These are phyloP conservation scores for Lydus trimaculatus DNA, from an alignment of 2,888 invertebrate genomes.

Conservation along the genomic window DNA sequence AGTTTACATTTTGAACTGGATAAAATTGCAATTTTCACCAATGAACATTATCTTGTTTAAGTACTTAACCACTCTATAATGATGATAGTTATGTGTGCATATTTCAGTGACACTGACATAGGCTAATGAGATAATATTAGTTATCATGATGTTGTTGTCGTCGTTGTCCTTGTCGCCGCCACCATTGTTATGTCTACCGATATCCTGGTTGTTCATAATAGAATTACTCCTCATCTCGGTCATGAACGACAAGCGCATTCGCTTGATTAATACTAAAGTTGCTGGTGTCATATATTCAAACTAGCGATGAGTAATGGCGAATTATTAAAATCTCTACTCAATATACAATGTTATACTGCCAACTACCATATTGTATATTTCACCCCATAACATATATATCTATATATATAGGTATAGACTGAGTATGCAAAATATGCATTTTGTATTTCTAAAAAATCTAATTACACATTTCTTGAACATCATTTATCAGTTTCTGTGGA, in stretches of 20 bases:
- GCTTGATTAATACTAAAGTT: slow-evolving; percentile 28
- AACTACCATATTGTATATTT: background rate
- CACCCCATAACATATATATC: too few relatives aligned
- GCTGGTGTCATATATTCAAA: slow-evolving; percentile 7
- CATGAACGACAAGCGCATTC: slow-evolving; percentile 18
- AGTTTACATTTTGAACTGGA: background rate
- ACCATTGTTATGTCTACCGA: slow-evolving; percentile 2
- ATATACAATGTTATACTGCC: background rate
- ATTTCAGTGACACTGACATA: slow-evolving; percentile 28
- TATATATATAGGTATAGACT: too few relatives aligned
- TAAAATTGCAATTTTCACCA: background rate
- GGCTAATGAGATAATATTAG: slow-evolving; percentile 31
- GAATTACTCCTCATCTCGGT: slow-evolving; percentile 24
- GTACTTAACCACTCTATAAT: background rate
- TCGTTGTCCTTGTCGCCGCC: background rate
- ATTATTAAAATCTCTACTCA: slow-evolving; percentile 2
- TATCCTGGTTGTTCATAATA: slow-evolving; percentile 29
- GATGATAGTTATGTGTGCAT: slow-evolving; percentile 9
- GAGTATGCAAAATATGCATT: background rate
- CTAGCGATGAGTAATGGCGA: slow-evolving; percentile 23
- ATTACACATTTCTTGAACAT: background rate
- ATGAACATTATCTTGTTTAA: background rate
- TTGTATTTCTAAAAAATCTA: background rate
- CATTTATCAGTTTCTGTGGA: background rate
- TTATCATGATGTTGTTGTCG: slow-evolving; percentile 24